A percentile compares a stretch with the other conserved stretches of the same genome.
phyloP scores from a whole-genome alignment of 2,797 vertebrate species.

The Gobio occitaniae region DNA sequence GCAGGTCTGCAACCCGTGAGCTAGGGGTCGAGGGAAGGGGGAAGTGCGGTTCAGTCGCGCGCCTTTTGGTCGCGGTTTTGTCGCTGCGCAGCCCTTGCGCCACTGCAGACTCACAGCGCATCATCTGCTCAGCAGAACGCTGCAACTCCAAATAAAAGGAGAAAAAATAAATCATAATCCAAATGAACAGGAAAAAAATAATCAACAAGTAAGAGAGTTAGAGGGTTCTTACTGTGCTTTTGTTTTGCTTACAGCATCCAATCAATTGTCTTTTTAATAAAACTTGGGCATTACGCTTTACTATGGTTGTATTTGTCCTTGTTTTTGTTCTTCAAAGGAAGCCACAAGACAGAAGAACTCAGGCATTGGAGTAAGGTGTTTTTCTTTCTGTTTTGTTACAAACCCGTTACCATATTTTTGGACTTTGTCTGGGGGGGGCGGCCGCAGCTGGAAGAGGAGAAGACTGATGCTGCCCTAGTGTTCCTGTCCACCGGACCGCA shows the following conservation, averaged over 20 bases:
- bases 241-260: constrained; percentile 83
- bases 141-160: constrained; percentile 99
- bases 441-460: constrained; percentile 99
- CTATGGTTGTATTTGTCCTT: constrained; percentile 78
- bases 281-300: constrained; percentile 80
- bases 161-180: constrained; percentile 91
- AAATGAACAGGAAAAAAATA: constrained; percentile 82
- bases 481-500: constrained; percentile 98
- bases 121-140: constrained; percentile 96
- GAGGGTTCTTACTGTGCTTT: constrained; percentile 93
- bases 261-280: constrained; percentile 86
- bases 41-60: constrained; percentile 51
- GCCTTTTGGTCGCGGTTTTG: constrained; percentile 72
- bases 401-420: constrained; percentile 99
- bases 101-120: constrained; percentile 99
- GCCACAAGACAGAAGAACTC: constrained; percentile 99
- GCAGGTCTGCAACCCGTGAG: constrained; percentile 86
- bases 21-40: constrained; percentile 67
- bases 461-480: constrained; percentile 99
- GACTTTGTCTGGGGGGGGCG: constrained; percentile 98
- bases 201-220: constrained; percentile 98
- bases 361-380: constrained; percentile 94
- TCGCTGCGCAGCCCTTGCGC: constrained; percentile 99
- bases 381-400: constrained; percentile 97
- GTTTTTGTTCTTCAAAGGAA: constrained; percentile 88